Evolutionary conservation across 1,140 invertebrate species (phyloP).

Genomic region (Euwallacea similis): DNA sequence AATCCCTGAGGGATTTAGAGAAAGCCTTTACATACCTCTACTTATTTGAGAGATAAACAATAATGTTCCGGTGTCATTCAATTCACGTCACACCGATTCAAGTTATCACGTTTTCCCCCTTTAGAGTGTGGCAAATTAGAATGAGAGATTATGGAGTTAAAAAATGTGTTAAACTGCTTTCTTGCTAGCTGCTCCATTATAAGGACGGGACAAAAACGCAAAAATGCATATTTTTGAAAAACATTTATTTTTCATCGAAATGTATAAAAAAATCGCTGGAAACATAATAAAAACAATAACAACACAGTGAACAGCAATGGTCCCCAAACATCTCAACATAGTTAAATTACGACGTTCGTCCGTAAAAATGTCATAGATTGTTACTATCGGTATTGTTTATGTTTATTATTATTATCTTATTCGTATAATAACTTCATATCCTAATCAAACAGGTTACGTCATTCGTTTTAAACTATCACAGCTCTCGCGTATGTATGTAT

Average conservation of each 20-base stretch:
- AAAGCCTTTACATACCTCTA: neutral
- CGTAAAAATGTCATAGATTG: constrained; percentile 11
- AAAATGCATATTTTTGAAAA: constrained; percentile 14
- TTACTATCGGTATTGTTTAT: constrained; percentile 26
- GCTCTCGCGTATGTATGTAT: constrained; percentile 36
- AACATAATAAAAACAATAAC: constrained; percentile 26
- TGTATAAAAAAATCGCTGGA: constrained; percentile 27
- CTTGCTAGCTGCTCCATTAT: neutral
- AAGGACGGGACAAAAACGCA: neutral
- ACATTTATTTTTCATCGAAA: constrained; percentile 19
- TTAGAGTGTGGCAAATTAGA: no score
- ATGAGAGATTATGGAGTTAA: no score
- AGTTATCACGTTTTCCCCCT: neutral
- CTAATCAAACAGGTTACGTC: constrained; percentile 43
- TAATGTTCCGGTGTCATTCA: neutral
- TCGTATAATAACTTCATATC: constrained; percentile 37
- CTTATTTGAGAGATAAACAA: neutral
- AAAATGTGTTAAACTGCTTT: no score
- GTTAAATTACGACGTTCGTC: constrained; percentile 16
- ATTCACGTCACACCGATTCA: neutral
- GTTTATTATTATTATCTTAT: constrained; percentile 33
- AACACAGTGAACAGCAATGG: constrained; percentile 21
- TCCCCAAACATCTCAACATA: constrained; percentile 26
- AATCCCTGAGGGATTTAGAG: no score
- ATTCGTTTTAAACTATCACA: constrained; percentile 47